Base-by-base conservation (phyloP, 1,140 invertebrate species). In the Micrasema longulum region DNA sequence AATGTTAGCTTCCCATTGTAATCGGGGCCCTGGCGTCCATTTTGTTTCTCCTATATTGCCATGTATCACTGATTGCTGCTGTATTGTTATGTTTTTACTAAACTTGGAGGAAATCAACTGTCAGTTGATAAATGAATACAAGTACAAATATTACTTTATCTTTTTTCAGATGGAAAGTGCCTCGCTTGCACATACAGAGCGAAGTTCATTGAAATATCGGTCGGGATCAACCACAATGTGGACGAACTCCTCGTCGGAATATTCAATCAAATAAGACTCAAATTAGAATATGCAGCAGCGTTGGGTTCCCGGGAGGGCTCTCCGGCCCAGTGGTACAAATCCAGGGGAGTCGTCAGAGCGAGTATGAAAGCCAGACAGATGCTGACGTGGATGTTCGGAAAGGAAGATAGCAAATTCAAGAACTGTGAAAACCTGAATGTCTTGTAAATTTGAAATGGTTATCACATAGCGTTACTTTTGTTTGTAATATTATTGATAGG, bases 141-240 rank as follows among this genome's bases (percentile, higher is more conserved):
- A n/a, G n/a, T n/a, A n/a, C n/a, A n/a, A n/a, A n/a, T n/a, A n/a
- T n/a, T n/a, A n/a, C n/a, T n/a, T n/a, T 31, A 31, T 31, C 2
- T 31, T 7, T 31, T 31, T 84, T 55, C 86, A 95, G 94, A 95
- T 86, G 94, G 94, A 18, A 93, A 93, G 82, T 94, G 92, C 78
- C 81, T 95, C 75, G 94, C 94, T 0, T 94, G 93, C 79, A 93
- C 92, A 0, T 94, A 92, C 80, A 89, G 92, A 50, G 91, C 91
- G 20, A 96, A 96, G 81, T 96, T 95, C 84, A 92, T 94, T 48
- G 94, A 96, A 83, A 91, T 95, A 36, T 95, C 94, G 4, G 94
- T 95, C 11, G 94, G 92, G 10, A 95, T 96, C 77, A 95, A 95
- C 83, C 93, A 95, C 84, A 95, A 95, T 77, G 93, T 95, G 20